Evolutionary conservation across 2,113 vertebrate genomes (phyloP), one percentile per base, ranked within the genome.

Genomic region (Paracanthobrama guichenoti): DNA sequence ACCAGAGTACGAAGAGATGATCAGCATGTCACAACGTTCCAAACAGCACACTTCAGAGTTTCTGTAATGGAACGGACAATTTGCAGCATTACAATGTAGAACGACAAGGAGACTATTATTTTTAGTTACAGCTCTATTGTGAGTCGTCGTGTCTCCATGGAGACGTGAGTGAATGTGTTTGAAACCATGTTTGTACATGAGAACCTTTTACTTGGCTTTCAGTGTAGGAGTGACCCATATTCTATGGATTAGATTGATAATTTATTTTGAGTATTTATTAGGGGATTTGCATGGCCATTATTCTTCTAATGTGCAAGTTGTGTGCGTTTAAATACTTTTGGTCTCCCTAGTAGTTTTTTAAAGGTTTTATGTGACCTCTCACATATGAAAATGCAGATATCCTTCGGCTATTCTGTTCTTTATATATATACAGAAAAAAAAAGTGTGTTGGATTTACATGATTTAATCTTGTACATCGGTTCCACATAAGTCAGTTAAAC

Each of bases 11-110:
- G 53, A 53, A 46, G 69, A 69, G 69, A 64, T 44, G n/a, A 55
- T 66, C 74, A 88, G 84, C 81, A 57, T 86, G 85, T 86, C 85
- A 86, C 62, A 81, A 81, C 26, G 79, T 53, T 66, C 78, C 60
- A 42, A 67, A 46, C 60, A 55, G 79, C 4, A 0, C 10, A 7
- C 2, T 22, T 35, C 28, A 2, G 22, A 71, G 39, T 46, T 26
- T 13, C 44, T 71, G 22, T 71, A 42, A 82, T 26, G 48, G 20
- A 82, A 81, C 22, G 13, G 79, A 82, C 46, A 53, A 55, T 81
- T 82, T 57, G 28, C 66, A 57, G 28, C 12, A 82, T 22, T 31
- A 24, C 64, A 55, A 42, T 26, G 20, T 31, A 26, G 44, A 79
- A 67, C 20, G 20, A 22, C 44, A 80, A 50, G 44, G 24, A 80